These are phyloP conservation scores for Mormyrops boulengeri DNA, from an alignment of 2,797 vertebrate genomes.

Conservation along the genomic window DNA sequence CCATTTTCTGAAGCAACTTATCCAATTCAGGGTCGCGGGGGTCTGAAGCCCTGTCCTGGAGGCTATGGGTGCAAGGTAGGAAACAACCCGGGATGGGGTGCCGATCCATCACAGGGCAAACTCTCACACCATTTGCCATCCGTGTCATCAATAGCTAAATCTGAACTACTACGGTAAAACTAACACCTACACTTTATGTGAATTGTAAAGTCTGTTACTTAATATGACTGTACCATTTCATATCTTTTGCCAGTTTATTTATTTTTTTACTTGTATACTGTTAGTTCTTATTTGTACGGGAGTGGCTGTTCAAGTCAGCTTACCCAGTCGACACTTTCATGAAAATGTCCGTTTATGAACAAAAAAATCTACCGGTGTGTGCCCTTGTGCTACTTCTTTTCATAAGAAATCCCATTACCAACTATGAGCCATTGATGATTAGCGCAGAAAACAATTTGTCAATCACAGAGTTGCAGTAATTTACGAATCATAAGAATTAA, in stretches of 20 bases:
- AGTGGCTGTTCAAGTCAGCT: neutral
- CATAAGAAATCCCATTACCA: neutral
- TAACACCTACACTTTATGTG: neutral
- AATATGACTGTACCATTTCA: neutral
- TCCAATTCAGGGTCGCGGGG: neutral
- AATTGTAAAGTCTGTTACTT: neutral
- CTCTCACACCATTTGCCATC: neutral
- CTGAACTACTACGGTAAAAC: neutral
- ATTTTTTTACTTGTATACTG: neutral
- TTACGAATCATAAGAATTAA: neutral
- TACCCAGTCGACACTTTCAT: neutral
- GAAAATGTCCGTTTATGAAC: neutral
- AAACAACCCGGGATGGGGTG: neutral
- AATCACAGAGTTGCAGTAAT: neutral
- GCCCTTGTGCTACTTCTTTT: neutral
- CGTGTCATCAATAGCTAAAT: neutral
- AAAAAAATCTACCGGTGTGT: neutral
- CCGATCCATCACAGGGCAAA: neutral
- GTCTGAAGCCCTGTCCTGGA: neutral
- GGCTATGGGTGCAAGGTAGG: neutral
- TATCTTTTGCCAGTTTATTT: neutral
- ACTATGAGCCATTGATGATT: neutral
- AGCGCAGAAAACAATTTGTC: neutral
- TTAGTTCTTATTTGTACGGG: neutral
- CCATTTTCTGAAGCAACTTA: neutral